Percentiles rank a stretch among this genome's conserved stretches.
phyloP scores from a whole-genome alignment of 2,113 vertebrate genomes.

The Rhinolophus ferrumequinum region DNA sequence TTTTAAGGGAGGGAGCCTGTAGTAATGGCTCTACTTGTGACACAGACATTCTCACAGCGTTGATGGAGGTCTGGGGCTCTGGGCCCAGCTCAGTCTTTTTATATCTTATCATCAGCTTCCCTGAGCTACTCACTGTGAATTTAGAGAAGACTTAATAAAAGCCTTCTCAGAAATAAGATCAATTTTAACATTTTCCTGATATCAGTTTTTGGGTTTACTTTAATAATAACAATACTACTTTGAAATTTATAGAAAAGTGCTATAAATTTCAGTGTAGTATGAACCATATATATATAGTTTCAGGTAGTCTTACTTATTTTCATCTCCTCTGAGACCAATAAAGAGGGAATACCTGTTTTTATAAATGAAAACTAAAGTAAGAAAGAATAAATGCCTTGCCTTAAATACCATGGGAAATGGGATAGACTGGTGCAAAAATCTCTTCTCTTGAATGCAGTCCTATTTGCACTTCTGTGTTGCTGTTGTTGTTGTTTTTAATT shows the following conservation, averaged over 20 bases:
- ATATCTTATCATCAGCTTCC: slow-evolving; percentile 72
- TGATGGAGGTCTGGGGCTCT: slow-evolving; percentile 74
- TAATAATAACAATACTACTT: slow-evolving; percentile 21
- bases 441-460: background rate
- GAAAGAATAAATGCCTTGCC: background rate
- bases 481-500: background rate
- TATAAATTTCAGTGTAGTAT: background rate
- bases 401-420: background rate
- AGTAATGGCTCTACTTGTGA: slow-evolving; percentile 72
- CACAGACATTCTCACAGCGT: background rate
- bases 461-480: background rate
- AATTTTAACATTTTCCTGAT: slow-evolving; percentile 58
- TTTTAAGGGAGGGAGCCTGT: slow-evolving; percentile 66
- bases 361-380: slow-evolving; percentile 3
- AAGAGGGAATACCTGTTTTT: background rate
- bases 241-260: background rate
- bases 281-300: background rate
- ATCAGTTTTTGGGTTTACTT: background rate
- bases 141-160: slow-evolving; percentile 74
- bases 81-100: slow-evolving; percentile 55
- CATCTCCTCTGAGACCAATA: background rate
- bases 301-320: slow-evolving; percentile 8
- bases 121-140: slow-evolving; percentile 35
- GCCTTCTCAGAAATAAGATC: slow-evolving; percentile 19
- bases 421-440: background rate